Conservation (phyloP, 2,113 vertebrate species). For the Emydura subglobosa region DNA sequence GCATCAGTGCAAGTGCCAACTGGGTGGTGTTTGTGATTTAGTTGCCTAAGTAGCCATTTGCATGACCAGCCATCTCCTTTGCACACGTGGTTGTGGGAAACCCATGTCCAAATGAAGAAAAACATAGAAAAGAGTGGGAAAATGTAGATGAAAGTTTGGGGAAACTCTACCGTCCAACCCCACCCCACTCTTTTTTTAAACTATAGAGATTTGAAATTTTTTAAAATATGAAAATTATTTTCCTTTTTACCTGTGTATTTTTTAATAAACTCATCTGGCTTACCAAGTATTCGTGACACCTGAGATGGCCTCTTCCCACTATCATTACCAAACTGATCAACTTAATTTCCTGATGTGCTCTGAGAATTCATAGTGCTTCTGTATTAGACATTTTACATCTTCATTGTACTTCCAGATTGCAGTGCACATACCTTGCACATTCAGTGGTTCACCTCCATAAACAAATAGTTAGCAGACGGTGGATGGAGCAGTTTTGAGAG, state of each 20-base stretch:
- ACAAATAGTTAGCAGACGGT: too few relatives aligned
- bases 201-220: background rate
- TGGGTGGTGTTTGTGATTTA: background rate
- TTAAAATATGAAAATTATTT: background rate
- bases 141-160: background rate
- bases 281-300: background rate
- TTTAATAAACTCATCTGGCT: background rate
- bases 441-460: background rate
- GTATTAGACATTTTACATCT: background rate
- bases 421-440: background rate
- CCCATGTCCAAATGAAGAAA: background rate
- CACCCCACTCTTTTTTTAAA: background rate
- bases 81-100: background rate
- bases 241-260: background rate
- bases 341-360: background rate
- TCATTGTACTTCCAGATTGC: background rate
- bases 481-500: background rate
- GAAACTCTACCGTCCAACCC: background rate
- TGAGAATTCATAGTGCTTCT: background rate
- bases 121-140: background rate
- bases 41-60: background rate
- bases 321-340: background rate
- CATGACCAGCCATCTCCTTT: background rate
- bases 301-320: background rate
- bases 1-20: too few relatives aligned